phyloP scores from a whole-genome alignment of 2,888 invertebrate species.

The Dryocosmus kuriphilus region DNA sequence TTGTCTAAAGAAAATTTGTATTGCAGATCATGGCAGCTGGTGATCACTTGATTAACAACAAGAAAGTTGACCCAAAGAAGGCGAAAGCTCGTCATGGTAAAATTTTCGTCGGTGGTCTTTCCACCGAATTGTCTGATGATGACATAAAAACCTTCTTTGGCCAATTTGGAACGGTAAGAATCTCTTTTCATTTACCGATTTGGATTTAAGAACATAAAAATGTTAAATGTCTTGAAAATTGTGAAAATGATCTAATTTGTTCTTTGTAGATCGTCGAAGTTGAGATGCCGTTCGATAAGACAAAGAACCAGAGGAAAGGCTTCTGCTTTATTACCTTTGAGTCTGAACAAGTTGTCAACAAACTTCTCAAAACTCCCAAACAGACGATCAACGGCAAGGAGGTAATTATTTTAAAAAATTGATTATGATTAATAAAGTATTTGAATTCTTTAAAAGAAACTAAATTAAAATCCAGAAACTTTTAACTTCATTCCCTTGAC shows the following conservation, averaged over 20 bases:
- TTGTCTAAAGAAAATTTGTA: background rate
- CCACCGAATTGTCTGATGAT: conserved; percentile 94
- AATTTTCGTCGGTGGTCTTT: conserved; percentile 97
- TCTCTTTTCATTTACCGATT: background rate
- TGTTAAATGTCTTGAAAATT: conserved; percentile 3
- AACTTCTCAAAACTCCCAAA: conserved; percentile 94
- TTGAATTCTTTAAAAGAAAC: too few relatives aligned
- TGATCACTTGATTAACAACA: conserved; percentile 95
- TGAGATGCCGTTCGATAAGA: conserved; percentile 98
- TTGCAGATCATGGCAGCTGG: conserved; percentile 85
- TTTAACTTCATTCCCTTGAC: background rate
- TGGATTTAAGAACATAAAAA: background rate
- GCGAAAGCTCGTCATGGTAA: conserved; percentile 97
- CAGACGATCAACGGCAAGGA: conserved; percentile 96
- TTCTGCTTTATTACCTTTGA: conserved; percentile 99
- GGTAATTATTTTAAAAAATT: conserved; percentile 62
- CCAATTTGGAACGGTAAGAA: conserved; percentile 93
- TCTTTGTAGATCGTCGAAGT: conserved; percentile 91
- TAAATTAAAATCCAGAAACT: background rate
- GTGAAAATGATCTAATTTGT: background rate
- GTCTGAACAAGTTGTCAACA: conserved; percentile 95
- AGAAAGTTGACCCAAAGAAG: conserved; percentile 97
- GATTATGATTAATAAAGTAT: background rate
- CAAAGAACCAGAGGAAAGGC: conserved; percentile 96
- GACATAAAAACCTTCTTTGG: conserved; percentile 95